Base-by-base conservation (phyloP, 2,113 vertebrate genomes). In the Gobius niger region DNA sequence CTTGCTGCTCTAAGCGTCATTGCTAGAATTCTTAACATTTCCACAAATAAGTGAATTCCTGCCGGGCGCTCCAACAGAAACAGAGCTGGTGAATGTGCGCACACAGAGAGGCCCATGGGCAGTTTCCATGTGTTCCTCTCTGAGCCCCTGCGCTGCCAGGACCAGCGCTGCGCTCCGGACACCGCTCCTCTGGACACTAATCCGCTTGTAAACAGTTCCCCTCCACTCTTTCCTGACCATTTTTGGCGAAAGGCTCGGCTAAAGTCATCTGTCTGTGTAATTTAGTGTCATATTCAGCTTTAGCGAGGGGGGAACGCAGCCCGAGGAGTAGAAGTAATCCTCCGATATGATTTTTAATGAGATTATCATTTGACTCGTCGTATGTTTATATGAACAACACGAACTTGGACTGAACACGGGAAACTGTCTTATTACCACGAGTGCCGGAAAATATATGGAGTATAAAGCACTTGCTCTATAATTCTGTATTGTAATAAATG, bases 1-100 rank as follows among this genome's bases (percentile, higher is more conserved):
- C 24, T 87, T 73, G 84, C 65, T 88, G 82, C 88, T 84, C 67
- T 78, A 44, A 72, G 80, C 80, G 67, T 79, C 89, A 89, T 91
- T 84, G 82, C 84, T 90, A 67, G 72, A 92, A 92, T 93, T 92
- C 90, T 87, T 89, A 70, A 90, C 87, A 91, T 91, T 91, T 92
- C 82, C 87, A 90, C 89, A 92, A 91, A 91, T 91, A 91, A 89
- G 80, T 87, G 80, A 89, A 90, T 88, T 91, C 87, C 86, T 85
- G 73, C 62, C 4, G 5, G 46, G 59, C 68, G 40, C 70, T 90
- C 89, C 89, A 92, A 93, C 79, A 90, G 90, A 88, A 92, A 91
- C 90, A 91, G 64, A 80, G 65, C 7, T 60, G 78, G 74, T 81
- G 79, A 67, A 61, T 74, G 67, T 64, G 61, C 67, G 67, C 70